A percentile compares a stretch with the other conserved stretches of the same genome.
Conservation (phyloP, 2,888 invertebrate genomes). For the Sycophila texana region DNA sequence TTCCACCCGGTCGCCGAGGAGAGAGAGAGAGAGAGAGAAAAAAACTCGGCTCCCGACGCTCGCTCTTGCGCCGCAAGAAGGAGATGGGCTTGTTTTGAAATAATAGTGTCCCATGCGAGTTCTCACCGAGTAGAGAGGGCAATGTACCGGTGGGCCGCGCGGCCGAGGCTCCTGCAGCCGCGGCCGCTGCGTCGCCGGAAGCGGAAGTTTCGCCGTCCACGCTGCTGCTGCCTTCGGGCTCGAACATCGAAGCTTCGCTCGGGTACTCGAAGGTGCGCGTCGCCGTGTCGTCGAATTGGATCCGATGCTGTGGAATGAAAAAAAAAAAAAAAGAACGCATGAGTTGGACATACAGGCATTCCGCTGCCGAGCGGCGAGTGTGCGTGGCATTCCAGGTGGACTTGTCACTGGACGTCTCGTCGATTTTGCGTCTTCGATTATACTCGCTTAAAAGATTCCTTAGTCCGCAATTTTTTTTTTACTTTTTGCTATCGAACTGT, state of each 20-base stretch:
- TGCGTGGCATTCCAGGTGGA: too few species aligned
- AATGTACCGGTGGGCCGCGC: constrained; percentile 52
- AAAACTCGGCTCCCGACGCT: neutral
- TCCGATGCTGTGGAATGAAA: constrained; percentile 82
- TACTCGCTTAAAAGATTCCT: too few species aligned
- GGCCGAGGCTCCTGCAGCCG: constrained; percentile 62
- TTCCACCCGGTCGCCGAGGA: neutral
- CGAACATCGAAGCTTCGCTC: constrained; percentile 88
- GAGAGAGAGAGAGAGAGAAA: neutral
- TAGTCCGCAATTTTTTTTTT: too few species aligned
- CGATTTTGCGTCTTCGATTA: too few species aligned
- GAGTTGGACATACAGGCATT: too few species aligned
- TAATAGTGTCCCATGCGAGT: constrained; percentile 50
- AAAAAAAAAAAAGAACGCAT: constrained; percentile 53
- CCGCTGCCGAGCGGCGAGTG: too few species aligned
- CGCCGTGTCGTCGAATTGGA: constrained; percentile 92
- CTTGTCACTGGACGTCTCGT: too few species aligned
- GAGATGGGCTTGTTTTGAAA: constrained; percentile 39
- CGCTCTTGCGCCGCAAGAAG: neutral
- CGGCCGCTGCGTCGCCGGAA: constrained; percentile 67
- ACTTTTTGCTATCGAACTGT: too few species aligned
- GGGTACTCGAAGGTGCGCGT: constrained; percentile 96
- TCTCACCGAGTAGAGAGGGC: constrained; percentile 57
- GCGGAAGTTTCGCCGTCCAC: constrained; percentile 69
- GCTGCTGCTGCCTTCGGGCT: constrained; percentile 71